These are phyloP conservation scores for Diadegma fenestrale DNA, from an alignment of 2,888 invertebrate genomes.

Conservation along the genomic window DNA sequence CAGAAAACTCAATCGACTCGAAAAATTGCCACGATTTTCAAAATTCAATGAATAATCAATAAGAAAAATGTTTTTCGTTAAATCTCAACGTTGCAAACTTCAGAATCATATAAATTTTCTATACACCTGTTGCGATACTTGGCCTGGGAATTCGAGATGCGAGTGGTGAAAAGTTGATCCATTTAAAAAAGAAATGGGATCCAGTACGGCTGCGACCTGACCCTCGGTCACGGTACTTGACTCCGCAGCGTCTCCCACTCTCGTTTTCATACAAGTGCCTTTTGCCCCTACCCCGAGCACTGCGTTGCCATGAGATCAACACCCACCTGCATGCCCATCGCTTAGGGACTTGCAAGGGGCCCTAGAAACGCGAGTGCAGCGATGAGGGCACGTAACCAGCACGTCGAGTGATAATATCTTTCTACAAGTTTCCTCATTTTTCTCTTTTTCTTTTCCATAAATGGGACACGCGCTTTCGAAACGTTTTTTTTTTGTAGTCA, in stretches of 20 bases:
- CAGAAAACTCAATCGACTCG: too few species aligned
- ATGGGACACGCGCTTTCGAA: conserved; percentile 53
- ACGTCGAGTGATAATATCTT: conserved; percentile 50
- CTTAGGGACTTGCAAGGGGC: conserved; percentile 44
- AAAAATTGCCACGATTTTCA: too few species aligned
- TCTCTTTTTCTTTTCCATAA: conserved; percentile 27
- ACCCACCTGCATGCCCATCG: conserved; percentile 59
- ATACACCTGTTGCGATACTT: not conserved
- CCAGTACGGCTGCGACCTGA: conserved; percentile 68
- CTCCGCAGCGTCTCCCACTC: conserved; percentile 60
- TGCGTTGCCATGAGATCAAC: conserved; percentile 66
- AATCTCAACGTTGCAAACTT: too few species aligned
- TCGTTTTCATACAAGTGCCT: conserved; percentile 49
- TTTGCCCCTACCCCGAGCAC: conserved; percentile 61
- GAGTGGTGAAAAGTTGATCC: not conserved
- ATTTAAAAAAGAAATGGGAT: conserved; percentile 42
- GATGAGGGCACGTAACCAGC: conserved; percentile 54
- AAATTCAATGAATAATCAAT: too few species aligned
- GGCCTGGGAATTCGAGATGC: not conserved
- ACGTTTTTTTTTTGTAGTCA: conserved; percentile 43
- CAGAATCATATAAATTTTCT: too few species aligned
- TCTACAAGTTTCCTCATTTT: not conserved
- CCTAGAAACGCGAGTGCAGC: conserved; percentile 48
- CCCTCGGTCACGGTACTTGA: conserved; percentile 76
- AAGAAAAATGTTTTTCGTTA: too few species aligned